phyloP scores from a whole-genome alignment of 2,888 invertebrate species.

The Leptothorax acervorum region DNA sequence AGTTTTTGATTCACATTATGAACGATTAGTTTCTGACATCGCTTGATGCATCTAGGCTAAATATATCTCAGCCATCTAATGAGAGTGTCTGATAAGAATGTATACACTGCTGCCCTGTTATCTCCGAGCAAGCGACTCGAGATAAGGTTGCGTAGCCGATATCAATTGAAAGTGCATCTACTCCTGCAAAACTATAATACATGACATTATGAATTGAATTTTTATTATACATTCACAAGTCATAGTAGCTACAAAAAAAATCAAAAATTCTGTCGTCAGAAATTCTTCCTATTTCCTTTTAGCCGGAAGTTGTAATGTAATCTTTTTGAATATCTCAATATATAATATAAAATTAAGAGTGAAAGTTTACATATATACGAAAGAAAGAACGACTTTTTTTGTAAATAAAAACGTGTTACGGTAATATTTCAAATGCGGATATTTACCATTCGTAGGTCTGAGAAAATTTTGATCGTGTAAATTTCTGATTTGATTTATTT shows the following conservation, averaged over 20 bases:
- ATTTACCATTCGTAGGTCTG: background rate
- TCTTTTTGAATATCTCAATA: background rate
- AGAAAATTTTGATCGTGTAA: background rate
- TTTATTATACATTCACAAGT: background rate
- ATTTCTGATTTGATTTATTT: background rate
- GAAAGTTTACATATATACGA: background rate
- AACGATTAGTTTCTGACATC: constrained; percentile 16
- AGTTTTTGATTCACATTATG: background rate
- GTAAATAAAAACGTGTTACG: background rate
- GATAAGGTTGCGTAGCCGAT: constrained; percentile 24
- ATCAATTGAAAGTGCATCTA: constrained; percentile 19
- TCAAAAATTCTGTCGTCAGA: background rate
- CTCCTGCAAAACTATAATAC: background rate
- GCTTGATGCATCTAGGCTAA: constrained; percentile 5
- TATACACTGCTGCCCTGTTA: constrained; percentile 28
- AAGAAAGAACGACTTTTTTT: background rate
- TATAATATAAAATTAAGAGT: background rate
- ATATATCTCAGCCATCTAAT: constrained; percentile 41
- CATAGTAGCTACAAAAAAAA: background rate
- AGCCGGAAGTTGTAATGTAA: background rate
- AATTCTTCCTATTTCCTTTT: background rate
- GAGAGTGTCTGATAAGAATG: constrained; percentile 37
- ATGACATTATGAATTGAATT: background rate
- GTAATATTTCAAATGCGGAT: background rate
- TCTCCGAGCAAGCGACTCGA: constrained; percentile 2